Conservation (phyloP, 64 coral and sea anemone genomes). For the Orbicella faveolata region DNA sequence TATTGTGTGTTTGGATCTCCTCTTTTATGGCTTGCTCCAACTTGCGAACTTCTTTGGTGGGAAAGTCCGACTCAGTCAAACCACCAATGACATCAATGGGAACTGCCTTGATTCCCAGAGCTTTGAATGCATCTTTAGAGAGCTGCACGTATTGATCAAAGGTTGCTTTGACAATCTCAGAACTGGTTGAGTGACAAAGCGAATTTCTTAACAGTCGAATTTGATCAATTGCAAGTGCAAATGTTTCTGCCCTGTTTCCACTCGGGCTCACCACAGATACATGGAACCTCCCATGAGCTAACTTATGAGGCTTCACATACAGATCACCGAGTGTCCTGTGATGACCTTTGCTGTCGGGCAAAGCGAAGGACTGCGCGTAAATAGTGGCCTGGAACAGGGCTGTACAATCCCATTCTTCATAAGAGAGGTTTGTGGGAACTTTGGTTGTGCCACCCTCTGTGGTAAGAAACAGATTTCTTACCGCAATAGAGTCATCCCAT, state of each 20-base stretch:
- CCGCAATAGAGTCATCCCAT: no score
- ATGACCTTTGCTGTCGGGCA: neutral
- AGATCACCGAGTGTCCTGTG: neutral
- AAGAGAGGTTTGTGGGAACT: no score
- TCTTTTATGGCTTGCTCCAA: neutral
- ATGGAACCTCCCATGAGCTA: slow-evolving; percentile 9
- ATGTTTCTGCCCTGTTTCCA: slow-evolving; percentile 15
- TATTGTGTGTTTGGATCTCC: no score
- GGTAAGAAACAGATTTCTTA: no score
- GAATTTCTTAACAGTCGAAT: slow-evolving; percentile 26
- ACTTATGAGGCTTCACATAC: neutral
- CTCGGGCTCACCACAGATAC: neutral
- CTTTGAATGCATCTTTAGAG: no score
- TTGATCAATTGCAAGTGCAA: slow-evolving; percentile 18
- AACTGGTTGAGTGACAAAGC: neutral
- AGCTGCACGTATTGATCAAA: neutral
- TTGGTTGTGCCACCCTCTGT: no score
- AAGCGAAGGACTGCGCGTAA: neutral
- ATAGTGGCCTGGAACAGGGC: no score
- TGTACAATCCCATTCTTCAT: no score
- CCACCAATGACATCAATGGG: no score
- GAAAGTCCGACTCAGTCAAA: no score
- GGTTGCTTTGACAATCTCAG: neutral
- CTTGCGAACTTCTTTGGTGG: no score
- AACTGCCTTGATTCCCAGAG: no score